phyloP scores from a whole-genome alignment of 2,113 vertebrate genomes.

The Platanista minor region DNA sequence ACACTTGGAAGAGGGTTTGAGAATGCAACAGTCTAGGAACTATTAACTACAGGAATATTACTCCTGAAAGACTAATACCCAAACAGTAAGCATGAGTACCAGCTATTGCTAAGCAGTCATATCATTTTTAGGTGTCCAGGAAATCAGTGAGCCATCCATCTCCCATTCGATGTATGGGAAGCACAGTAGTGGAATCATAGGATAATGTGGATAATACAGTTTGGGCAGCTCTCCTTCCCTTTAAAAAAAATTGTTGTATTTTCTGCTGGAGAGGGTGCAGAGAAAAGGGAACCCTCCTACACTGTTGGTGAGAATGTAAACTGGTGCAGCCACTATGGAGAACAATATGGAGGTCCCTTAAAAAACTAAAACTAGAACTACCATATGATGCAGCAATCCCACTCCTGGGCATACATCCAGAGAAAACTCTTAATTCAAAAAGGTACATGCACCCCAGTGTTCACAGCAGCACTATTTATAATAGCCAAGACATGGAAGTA shows the following conservation, averaged over 20 bases:
- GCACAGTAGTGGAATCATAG: neutral
- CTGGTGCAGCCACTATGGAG: neutral
- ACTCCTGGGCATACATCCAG: neutral
- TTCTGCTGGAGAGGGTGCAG: neutral
- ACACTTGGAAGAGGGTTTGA: neutral
- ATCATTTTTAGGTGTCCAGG: neutral
- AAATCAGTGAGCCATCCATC: neutral
- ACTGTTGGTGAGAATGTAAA: neutral
- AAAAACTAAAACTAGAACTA: neutral
- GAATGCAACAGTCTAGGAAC: neutral
- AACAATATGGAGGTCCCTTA: neutral
- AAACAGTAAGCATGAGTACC: neutral
- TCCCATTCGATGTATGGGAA: neutral
- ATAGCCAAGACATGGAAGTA: neutral
- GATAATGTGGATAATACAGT: neutral
- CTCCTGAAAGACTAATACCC: neutral
- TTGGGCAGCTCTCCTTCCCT: neutral
- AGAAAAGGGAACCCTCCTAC: neutral
- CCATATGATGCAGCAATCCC: neutral
- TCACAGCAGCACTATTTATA: neutral
- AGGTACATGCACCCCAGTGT: neutral
- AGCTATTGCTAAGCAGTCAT: neutral
- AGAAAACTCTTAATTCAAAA: neutral
- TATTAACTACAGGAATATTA: neutral
- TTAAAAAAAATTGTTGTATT: neutral